Evolutionary conservation across 2,888 invertebrate genomes (phyloP).

Genomic region (Andrena bucephala): DNA sequence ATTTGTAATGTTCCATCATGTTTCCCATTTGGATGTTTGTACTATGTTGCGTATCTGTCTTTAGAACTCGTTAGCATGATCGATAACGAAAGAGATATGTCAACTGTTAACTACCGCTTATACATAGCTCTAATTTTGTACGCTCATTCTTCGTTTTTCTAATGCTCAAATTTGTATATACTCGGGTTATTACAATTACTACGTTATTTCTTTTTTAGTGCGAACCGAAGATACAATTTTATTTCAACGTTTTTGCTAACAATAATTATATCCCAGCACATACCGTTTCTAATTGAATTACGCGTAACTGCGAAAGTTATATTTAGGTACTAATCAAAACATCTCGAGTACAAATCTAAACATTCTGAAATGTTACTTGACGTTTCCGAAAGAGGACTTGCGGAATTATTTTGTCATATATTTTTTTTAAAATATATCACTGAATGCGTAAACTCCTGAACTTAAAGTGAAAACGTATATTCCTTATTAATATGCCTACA

Average conservation of each 20-base stretch:
- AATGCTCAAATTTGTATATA: conserved; percentile 45
- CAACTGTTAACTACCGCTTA: conserved; percentile 34
- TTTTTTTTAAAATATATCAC: conserved; percentile 26
- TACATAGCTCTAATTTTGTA: conserved; percentile 53
- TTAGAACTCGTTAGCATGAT: conserved; percentile 18
- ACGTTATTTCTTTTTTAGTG: conserved; percentile 31
- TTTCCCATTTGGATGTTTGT: conserved; percentile 18
- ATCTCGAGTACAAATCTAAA: conserved; percentile 38
- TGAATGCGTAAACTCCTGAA: conserved; percentile 23
- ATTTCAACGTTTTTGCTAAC: conserved; percentile 15
- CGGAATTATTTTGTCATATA: neutral
- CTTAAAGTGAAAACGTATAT: conserved; percentile 42
- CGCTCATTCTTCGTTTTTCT: conserved; percentile 35
- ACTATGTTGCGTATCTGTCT: conserved; percentile 21
- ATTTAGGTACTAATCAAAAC: conserved; percentile 36
- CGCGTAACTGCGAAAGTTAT: conserved; percentile 5
- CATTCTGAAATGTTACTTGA: neutral
- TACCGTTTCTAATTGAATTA: conserved; percentile 23
- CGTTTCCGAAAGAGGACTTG: conserved; percentile 1
- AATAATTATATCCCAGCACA: conserved; percentile 33
- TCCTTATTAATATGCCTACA: conserved; percentile 41
- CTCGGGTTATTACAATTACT: conserved; percentile 35
- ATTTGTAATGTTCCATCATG: conserved; percentile 2
- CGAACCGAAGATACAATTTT: conserved; percentile 36
- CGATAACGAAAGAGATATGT: conserved; percentile 18